These are phyloP conservation scores for Anomalospiza imberbis DNA, from an alignment of 2,797 vertebrate genomes.

Conservation along the genomic window DNA sequence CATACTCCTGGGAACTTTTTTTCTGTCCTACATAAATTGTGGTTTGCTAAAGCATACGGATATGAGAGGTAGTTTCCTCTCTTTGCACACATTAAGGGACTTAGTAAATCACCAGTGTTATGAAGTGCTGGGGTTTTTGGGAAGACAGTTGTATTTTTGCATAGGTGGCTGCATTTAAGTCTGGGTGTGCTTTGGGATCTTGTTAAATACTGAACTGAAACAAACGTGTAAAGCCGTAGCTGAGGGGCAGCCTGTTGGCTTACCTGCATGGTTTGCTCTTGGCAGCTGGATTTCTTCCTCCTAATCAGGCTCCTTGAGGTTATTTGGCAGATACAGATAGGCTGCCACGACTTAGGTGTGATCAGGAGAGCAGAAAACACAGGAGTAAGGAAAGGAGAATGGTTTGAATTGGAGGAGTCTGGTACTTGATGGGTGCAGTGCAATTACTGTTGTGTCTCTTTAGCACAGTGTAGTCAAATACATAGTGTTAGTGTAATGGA, in stretches of 20 bases:
- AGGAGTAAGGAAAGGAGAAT: not conserved
- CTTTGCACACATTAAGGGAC: not conserved
- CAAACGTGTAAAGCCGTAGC: not conserved
- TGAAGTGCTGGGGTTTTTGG: not conserved
- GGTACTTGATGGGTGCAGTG: not conserved
- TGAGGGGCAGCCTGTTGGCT: not conserved
- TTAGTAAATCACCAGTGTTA: not conserved
- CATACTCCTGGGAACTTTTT: not conserved
- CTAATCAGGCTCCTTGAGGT: not conserved
- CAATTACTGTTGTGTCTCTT: rapidly evolving
- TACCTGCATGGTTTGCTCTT: rapidly evolving
- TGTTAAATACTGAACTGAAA: not conserved
- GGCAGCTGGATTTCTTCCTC: not conserved
- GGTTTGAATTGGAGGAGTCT: not conserved
- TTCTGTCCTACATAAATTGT: not conserved
- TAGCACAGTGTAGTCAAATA: not conserved
- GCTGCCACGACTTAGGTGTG: not conserved
- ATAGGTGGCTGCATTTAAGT: not conserved
- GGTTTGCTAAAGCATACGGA: not conserved
- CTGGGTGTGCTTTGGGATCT: not conserved
- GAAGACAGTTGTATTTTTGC: not conserved
- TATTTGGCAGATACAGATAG: not conserved
- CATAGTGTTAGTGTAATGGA: not conserved
- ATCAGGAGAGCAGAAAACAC: not conserved
- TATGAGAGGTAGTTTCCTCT: not conserved